Percentiles rank a stretch among this genome's conserved stretches.
Conservation (phyloP, 2,113 vertebrate genomes). For the Urocolius indicus region DNA sequence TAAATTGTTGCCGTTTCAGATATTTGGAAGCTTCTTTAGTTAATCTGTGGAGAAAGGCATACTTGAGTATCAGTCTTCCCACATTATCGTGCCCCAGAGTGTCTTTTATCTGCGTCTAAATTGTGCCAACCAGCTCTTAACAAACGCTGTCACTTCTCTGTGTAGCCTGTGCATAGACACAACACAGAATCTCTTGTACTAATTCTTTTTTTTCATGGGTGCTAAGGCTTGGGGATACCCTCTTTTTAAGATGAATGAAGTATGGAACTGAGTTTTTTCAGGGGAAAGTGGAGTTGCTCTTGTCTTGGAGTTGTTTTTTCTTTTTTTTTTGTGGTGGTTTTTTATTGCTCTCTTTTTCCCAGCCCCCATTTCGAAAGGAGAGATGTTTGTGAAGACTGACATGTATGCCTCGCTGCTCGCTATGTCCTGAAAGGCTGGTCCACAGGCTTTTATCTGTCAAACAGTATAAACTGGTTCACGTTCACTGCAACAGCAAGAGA, state of each 20-base stretch:
- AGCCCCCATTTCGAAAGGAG: background rate
- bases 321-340: background rate
- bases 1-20: conserved; percentile 62
- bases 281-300: background rate
- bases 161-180: background rate
- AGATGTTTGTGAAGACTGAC: background rate
- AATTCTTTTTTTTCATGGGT: background rate
- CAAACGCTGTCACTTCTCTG: background rate
- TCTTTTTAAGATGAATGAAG: background rate
- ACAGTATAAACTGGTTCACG: background rate
- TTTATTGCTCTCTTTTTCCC: background rate
- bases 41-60: background rate
- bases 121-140: background rate
- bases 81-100: background rate
- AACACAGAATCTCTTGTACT: background rate
- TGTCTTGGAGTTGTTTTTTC: background rate
- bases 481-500: background rate
- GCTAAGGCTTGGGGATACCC: background rate
- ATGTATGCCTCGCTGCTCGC: background rate
- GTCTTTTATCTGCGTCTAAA: background rate
- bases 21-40: conserved; percentile 25
- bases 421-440: background rate
- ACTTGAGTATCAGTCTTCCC: background rate
- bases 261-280: background rate
- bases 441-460: background rate